Percentiles rank a stretch among this genome's conserved stretches.
These are phyloP conservation scores for Slavum lentiscoides DNA, from an alignment of 2,888 invertebrate species.

Conservation along the genomic window DNA sequence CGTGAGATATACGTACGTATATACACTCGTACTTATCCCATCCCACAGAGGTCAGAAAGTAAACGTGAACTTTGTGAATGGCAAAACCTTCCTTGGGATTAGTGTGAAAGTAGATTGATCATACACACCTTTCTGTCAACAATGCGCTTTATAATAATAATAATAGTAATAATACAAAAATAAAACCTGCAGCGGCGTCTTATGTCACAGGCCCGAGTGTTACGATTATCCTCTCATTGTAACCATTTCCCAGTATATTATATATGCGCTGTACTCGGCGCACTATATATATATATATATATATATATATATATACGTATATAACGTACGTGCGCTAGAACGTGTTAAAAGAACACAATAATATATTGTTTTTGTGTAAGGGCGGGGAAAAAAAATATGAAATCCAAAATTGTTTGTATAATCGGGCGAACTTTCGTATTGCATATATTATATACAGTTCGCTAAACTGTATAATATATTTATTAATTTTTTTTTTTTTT, in stretches of 20 bases:
- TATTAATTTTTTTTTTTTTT: not conserved
- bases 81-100: constrained; percentile 48
- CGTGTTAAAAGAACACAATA: not conserved
- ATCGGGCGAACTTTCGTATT: not conserved
- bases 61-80: constrained; percentile 49
- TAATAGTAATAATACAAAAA: constrained; percentile 38
- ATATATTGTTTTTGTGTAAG: constrained; percentile 8
- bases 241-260: constrained; percentile 17
- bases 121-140: constrained; percentile 50
- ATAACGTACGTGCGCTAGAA: not conserved
- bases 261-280: not conserved
- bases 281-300: too few species aligned
- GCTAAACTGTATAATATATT: not conserved
- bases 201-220: constrained; percentile 27
- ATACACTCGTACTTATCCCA: not conserved
- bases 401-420: not conserved
- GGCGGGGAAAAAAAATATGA: not conserved
- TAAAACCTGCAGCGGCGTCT: constrained; percentile 14
- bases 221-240: constrained; percentile 41
- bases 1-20: not conserved
- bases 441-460: not conserved
- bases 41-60: constrained; percentile 35
- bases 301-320: too few species aligned
- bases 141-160: constrained; percentile 42
- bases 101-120: constrained; percentile 51